Evolutionary conservation across 1,140 invertebrate genomes (phyloP).

Genomic region (Nephotettix cincticeps): DNA sequence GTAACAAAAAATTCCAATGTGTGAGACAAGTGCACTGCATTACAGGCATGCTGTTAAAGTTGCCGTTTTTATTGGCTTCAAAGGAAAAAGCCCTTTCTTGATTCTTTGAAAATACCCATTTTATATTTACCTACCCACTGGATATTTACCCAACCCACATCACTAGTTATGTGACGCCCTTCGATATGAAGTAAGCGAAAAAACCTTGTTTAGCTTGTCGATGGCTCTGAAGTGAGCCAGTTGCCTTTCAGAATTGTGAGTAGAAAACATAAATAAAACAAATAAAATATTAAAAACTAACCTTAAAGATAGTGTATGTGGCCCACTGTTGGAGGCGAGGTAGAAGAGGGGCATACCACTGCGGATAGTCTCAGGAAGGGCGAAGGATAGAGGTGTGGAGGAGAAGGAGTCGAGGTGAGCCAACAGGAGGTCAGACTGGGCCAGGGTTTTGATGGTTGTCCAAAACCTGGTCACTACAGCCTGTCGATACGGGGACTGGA

Average conservation of each 20-base stretch:
- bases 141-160: too few species aligned
- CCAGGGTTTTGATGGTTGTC: slow-evolving; percentile 60
- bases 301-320: slow-evolving; percentile 53
- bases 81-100: too few species aligned
- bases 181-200: too few species aligned
- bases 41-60: too few species aligned
- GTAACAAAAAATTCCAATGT: too few species aligned
- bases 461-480: slow-evolving; percentile 72
- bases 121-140: too few species aligned
- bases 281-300: slow-evolving; percentile 35
- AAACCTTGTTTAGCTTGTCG: slow-evolving; percentile 4
- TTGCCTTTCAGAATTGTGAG: neutral
- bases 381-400: slow-evolving; percentile 62
- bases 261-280: neutral
- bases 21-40: too few species aligned
- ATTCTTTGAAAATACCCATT: too few species aligned
- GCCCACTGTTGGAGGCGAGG: slow-evolving; percentile 54
- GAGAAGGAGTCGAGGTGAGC: slow-evolving; percentile 73
- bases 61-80: too few species aligned
- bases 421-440: slow-evolving; percentile 67
- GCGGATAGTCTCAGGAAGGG: slow-evolving; percentile 69
- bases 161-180: too few species aligned
- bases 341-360: slow-evolving; percentile 76
- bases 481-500: slow-evolving; percentile 67
- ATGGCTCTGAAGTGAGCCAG: neutral